Evolutionary conservation across 1,140 invertebrate genomes (phyloP).

Genomic region (Megalopta genalis): DNA sequence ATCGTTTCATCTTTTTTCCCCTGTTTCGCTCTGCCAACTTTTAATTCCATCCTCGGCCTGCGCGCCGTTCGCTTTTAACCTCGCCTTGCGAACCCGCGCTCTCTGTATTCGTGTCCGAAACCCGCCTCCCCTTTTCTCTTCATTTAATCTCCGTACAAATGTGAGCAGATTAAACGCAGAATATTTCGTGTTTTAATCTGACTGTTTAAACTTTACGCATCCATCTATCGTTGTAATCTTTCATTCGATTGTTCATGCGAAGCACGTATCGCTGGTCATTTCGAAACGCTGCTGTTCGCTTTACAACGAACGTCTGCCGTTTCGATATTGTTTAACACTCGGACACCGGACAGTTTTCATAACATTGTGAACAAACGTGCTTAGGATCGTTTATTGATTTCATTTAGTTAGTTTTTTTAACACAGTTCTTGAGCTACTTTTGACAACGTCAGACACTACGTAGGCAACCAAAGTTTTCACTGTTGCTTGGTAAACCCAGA

Average conservation of each 20-base stretch:
- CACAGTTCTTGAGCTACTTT: too few species aligned
- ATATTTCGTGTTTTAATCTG: slow-evolving; percentile 18
- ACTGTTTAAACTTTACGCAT: background rate
- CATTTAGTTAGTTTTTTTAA: too few species aligned
- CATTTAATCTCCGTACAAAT: slow-evolving; percentile 22
- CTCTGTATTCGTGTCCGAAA: slow-evolving; percentile 5
- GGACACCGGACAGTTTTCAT: too few species aligned
- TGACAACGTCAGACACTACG: too few species aligned
- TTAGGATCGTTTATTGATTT: too few species aligned
- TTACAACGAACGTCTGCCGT: background rate
- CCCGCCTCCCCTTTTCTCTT: background rate
- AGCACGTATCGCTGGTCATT: background rate
- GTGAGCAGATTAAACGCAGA: background rate
- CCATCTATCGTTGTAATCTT: slow-evolving; percentile 22
- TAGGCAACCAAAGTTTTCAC: too few species aligned
- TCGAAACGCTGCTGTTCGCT: background rate
- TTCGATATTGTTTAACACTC: too few species aligned
- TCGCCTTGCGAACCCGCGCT: slow-evolving; percentile 4
- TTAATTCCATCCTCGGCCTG: slow-evolving; percentile 36
- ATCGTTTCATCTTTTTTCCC: slow-evolving; percentile 20
- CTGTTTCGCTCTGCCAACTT: slow-evolving; percentile 42
- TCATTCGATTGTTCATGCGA: background rate
- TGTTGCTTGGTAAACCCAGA: too few species aligned
- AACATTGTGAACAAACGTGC: too few species aligned
- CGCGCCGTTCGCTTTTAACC: background rate